Base-by-base conservation (phyloP, 2,113 vertebrate genomes). In the Hepsetus odoe region DNA sequence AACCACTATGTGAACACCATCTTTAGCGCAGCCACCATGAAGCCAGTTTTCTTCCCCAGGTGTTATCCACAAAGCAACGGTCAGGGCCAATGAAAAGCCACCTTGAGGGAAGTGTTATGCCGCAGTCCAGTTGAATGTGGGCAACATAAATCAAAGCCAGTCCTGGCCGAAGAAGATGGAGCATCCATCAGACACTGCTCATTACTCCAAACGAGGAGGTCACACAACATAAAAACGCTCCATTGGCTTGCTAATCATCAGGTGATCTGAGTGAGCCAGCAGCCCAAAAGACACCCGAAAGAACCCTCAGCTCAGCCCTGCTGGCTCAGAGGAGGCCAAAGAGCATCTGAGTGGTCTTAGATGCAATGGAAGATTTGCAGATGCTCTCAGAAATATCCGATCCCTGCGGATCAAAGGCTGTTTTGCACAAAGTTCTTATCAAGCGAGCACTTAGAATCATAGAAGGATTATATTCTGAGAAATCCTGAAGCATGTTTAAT, bases 221-320 rank as follows among this genome's bases (percentile, higher is more conserved):
- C 72, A 38, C 71, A 80, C 69, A 70, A 85, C 78, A 82, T 87
- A 83, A 90, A 88, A 86, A 70, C 56, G 66, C 78, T 85, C 85
- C 89, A 68, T 74, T 80, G 80, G 81, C 82, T 77, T 79, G 66
- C 90, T 87, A 87, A 87, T 77, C 87, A 87, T 83, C 85, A 89
- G 86, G 87, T 79, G 83, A 83, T 89, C 86, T 89, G 80, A 86
- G 86, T 2, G 83, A 83, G 84, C 73, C 26, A 75, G 59, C 76
- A 12, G 49, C 80, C 87, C 49, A 89, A 91, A 90, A 88, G 84
- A 87, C 85, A 72, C 87, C 90, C 87, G 90, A 91, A 90, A 91
- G 85, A 72, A 74, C 59, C 79, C 82, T 72, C 28, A 24, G 22
- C 51, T 22, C 11, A 22, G 51, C 11, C 22, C 51, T 55, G 22